phyloP scores from a whole-genome alignment of 2,888 invertebrate genomes.

The Hetaerina titia region DNA sequence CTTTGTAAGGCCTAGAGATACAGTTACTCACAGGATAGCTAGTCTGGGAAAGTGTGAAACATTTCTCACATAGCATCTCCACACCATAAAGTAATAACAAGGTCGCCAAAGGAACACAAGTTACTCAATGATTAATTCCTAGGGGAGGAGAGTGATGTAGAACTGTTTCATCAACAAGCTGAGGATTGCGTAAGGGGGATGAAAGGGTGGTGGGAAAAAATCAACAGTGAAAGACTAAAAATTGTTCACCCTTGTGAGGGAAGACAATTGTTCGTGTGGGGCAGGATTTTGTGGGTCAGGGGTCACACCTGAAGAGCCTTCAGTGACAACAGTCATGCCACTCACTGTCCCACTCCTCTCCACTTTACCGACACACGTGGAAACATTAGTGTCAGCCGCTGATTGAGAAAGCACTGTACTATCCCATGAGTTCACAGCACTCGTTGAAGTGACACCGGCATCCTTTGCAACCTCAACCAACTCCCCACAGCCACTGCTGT shows the following conservation, averaged over 20 bases:
- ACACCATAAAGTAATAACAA: constrained; percentile 48
- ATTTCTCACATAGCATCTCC: constrained; percentile 46
- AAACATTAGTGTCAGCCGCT: constrained; percentile 40
- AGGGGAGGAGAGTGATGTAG: constrained; percentile 55
- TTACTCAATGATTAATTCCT: constrained; percentile 43
- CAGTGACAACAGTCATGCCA: neutral
- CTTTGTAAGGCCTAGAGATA: constrained; percentile 56
- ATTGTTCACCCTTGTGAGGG: constrained; percentile 64
- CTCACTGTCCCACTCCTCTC: constrained; percentile 23
- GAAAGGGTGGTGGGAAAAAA: constrained; percentile 59
- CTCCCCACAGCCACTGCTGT: constrained; percentile 48
- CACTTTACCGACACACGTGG: constrained; percentile 18
- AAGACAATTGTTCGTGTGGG: constrained; percentile 58
- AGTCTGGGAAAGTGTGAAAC: constrained; percentile 46
- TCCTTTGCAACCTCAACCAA: constrained; percentile 37
- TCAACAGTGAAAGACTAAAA: constrained; percentile 67
- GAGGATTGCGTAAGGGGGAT: constrained; percentile 53
- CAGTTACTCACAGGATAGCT: constrained; percentile 40
- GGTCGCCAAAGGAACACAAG: constrained; percentile 50
- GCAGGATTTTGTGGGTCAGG: constrained; percentile 53
- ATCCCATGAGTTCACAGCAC: constrained; percentile 54
- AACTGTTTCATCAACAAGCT: constrained; percentile 48
- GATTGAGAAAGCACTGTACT: constrained; percentile 61
- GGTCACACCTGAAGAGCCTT: constrained; percentile 25
- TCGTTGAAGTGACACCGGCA: neutral